phyloP scores from a whole-genome alignment of 2,113 vertebrate species.

The Chelonoidis abingdonii region DNA sequence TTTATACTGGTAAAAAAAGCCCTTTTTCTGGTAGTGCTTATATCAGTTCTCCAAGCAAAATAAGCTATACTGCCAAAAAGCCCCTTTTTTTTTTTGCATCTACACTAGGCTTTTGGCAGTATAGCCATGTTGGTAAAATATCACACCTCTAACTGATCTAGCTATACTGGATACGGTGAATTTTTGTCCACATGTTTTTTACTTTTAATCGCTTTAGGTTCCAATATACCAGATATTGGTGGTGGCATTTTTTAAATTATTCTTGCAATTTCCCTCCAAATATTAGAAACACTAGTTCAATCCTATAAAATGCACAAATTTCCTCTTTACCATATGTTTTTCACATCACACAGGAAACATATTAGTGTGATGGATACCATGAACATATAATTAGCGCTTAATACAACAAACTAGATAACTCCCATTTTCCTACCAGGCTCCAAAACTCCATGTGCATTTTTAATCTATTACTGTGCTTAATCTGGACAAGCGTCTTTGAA shows the following conservation, averaged over 20 bases:
- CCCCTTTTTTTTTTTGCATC: background rate
- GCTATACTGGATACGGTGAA: background rate
- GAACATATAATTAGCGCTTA: conserved; percentile 44
- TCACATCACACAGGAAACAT: conserved; percentile 33
- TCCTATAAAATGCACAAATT: conserved; percentile 54
- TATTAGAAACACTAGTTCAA: conserved; percentile 28
- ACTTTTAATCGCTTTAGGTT: background rate
- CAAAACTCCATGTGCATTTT: conserved; percentile 34
- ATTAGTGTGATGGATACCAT: conserved; percentile 23
- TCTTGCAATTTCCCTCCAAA: conserved; percentile 51
- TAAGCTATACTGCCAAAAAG: background rate
- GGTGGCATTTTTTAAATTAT: conserved; percentile 57
- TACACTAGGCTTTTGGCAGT: background rate
- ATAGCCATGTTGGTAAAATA: background rate
- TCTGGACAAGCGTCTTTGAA: conserved; percentile 43
- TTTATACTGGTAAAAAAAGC: background rate
- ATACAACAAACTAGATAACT: conserved; percentile 39
- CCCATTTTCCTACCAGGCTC: conserved; percentile 37
- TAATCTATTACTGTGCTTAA: conserved; percentile 52
- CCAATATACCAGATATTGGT: background rate
- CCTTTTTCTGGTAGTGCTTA: background rate
- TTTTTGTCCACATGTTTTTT: conserved; percentile 36
- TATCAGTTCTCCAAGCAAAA: background rate
- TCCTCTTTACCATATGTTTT: conserved; percentile 50
- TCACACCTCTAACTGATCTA: background rate